These are phyloP conservation scores for Pterocles orientalis DNA, from an alignment of 2,113 vertebrate genomes.

Conservation along the genomic window DNA sequence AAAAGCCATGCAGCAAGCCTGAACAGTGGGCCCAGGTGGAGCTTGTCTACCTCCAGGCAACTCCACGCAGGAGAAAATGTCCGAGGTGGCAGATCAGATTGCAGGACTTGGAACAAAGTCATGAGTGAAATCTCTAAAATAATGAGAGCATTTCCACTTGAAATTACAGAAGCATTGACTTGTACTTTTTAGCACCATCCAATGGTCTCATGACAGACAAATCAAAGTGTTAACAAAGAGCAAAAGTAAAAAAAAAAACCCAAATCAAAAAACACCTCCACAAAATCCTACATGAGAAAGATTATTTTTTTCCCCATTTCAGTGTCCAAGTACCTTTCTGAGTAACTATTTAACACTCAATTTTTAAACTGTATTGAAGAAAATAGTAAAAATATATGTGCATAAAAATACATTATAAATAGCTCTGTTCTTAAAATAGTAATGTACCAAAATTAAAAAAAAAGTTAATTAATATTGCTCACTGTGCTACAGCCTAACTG, in stretches of 20 bases:
- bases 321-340: neutral
- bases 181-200: neutral
- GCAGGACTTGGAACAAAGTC: neutral
- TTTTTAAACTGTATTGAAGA: constrained; percentile 4
- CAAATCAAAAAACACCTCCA: neutral
- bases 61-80: neutral
- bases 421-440: constrained; percentile 10
- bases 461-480: constrained; percentile 34
- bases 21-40: neutral
- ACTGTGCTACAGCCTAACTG: constrained; percentile 44
- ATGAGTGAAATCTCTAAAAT: neutral
- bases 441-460: neutral
- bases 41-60: neutral
- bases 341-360: constrained; percentile 6
- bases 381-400: neutral
- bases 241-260: neutral
- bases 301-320: neutral
- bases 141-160: neutral
- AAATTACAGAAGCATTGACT: neutral
- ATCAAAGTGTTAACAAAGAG: neutral
- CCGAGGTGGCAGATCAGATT: neutral
- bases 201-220: neutral
- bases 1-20: neutral
- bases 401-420: neutral
- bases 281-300: neutral